These are phyloP conservation scores for Cryptotermes secundus DNA, from an alignment of 1,140 invertebrate genomes.

Conservation along the genomic window DNA sequence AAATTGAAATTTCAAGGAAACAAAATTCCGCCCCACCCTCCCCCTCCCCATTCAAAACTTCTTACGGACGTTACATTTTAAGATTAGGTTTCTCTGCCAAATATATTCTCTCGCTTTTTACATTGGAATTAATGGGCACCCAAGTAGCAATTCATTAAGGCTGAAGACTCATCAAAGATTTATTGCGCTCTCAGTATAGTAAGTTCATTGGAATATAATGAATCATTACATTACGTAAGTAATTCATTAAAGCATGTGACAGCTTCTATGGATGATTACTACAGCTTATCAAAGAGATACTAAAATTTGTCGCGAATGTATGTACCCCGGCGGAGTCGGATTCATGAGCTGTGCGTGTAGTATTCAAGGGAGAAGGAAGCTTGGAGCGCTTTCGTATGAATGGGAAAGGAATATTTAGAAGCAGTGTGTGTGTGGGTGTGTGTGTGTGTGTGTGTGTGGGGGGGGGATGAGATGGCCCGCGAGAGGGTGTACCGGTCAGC, in stretches of 20 bases:
- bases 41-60: background rate
- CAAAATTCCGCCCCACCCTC: background rate
- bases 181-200: background rate
- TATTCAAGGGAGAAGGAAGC: too few species aligned
- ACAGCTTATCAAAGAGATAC: too few species aligned
- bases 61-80: background rate
- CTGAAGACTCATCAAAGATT: background rate
- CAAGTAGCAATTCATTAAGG: background rate
- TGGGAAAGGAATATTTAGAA: too few species aligned
- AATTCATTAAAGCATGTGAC: background rate
- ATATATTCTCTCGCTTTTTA: background rate
- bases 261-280: too few species aligned
- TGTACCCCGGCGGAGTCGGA: too few species aligned
- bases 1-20: background rate
- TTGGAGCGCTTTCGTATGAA: too few species aligned
- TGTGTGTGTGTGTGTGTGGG: too few species aligned
- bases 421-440: too few species aligned
- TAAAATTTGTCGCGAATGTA: too few species aligned
- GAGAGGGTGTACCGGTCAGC: too few species aligned
- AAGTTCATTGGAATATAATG: background rate
- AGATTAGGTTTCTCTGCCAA: background rate
- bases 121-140: background rate
- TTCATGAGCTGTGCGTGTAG: too few species aligned
- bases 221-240: background rate
- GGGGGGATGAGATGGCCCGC: too few species aligned